phyloP scores from a whole-genome alignment of 92 coral and sea anemone genomes.

The Phenganax subtilis region DNA sequence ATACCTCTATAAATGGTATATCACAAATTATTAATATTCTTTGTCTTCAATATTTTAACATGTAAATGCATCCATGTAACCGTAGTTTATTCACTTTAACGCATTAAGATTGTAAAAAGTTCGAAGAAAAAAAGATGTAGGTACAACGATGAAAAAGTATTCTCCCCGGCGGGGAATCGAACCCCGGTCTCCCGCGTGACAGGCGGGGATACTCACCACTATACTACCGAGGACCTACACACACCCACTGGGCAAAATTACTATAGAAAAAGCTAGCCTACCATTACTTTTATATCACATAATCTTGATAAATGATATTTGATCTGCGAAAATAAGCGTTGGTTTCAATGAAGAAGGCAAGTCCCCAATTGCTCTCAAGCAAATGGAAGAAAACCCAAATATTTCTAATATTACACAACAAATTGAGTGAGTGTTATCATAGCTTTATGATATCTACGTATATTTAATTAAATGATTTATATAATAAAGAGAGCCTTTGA shows the following conservation, averaged over 20 bases:
- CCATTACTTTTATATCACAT: too few relatives aligned
- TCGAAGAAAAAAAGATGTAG: background rate
- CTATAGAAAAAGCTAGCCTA: too few relatives aligned
- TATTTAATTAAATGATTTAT: background rate
- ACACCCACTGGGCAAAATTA: too few relatives aligned
- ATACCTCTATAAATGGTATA: too few relatives aligned
- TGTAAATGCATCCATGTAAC: too few relatives aligned
- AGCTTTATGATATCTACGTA: background rate
- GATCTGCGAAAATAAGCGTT: background rate
- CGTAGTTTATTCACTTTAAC: too few relatives aligned
- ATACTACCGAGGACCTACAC: slow-evolving; percentile 67
- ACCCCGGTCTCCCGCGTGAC: slow-evolving; percentile 99
- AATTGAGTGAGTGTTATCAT: slow-evolving; percentile 19
- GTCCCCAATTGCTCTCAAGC: slow-evolving; percentile 15
- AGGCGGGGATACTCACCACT: slow-evolving; percentile 94
- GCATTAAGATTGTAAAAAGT: background rate
- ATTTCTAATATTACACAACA: slow-evolving; percentile 3
- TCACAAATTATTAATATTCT: too few relatives aligned
- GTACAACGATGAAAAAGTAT: background rate
- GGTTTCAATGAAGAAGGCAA: background rate
- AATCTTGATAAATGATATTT: background rate
- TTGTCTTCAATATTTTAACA: too few relatives aligned
- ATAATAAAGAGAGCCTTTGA: slow-evolving; percentile 16
- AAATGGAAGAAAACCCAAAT: slow-evolving; percentile 32
- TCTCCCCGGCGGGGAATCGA: slow-evolving; percentile 45